phyloP scores from a whole-genome alignment of 2,888 invertebrate species.

The Crematogaster levior region DNA sequence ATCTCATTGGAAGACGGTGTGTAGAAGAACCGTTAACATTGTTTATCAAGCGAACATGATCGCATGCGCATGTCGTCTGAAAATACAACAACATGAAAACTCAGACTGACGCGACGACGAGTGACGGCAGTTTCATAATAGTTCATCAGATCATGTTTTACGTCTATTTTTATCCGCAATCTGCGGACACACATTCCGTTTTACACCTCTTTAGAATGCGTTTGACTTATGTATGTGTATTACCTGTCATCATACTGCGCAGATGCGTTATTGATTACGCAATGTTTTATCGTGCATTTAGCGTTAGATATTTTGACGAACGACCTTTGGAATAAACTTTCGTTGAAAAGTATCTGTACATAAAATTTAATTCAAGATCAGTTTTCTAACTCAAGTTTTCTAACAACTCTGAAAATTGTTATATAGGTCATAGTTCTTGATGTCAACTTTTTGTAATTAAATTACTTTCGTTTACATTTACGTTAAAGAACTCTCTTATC shows the following conservation, averaged over 20 bases:
- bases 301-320: constrained; percentile 5
- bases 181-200: constrained; percentile 26
- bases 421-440: background rate
- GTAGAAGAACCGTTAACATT: background rate
- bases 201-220: constrained; percentile 30
- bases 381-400: background rate
- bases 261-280: constrained; percentile 41
- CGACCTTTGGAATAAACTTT: background rate
- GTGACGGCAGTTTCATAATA: constrained; percentile 24
- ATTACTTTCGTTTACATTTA: constrained; percentile 6
- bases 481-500: background rate
- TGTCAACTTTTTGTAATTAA: background rate
- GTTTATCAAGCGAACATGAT: constrained; percentile 35
- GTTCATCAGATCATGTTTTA: constrained; percentile 32
- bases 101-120: background rate
- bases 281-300: constrained; percentile 27
- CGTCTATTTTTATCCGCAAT: constrained; percentile 42
- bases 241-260: constrained; percentile 37
- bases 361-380: background rate
- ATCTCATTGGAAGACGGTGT: background rate
- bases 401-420: background rate
- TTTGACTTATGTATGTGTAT: constrained; percentile 7
- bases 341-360: background rate
- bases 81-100: background rate
- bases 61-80: constrained; percentile 7